These are phyloP conservation scores for Pristis pectinata DNA, from an alignment of 2,797 vertebrate species.

Conservation along the genomic window DNA sequence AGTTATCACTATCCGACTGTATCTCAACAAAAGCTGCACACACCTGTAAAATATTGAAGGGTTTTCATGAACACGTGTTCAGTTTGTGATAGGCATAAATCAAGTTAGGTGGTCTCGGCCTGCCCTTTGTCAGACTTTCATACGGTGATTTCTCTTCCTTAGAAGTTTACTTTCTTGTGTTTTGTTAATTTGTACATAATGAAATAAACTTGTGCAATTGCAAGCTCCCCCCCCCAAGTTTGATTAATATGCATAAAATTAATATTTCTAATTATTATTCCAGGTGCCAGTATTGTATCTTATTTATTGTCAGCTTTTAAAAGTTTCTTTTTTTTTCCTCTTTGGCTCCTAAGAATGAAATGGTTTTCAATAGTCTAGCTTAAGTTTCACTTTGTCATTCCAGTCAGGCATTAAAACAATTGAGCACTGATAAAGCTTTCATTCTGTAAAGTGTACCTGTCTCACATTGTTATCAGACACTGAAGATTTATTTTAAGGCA, in stretches of 20 bases:
- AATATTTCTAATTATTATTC: conserved; percentile 3
- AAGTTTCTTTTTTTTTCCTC: neutral
- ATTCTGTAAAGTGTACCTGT: neutral
- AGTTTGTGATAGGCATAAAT: conserved; percentile 73
- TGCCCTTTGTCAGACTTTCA: conserved; percentile 56
- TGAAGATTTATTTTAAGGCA: neutral
- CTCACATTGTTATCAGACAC: neutral
- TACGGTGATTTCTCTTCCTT: conserved; percentile 49
- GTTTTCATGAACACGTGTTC: conserved; percentile 71
- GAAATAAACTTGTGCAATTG: conserved; percentile 7
- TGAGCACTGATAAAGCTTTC: conserved; percentile 7
- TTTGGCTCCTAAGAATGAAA: neutral
- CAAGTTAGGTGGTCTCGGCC: conserved; percentile 64
- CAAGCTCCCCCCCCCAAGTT: neutral
- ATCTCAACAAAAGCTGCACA: conserved; percentile 74
- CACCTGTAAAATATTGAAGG: conserved; percentile 76
- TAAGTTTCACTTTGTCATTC: conserved; percentile 2
- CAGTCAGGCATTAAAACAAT: neutral
- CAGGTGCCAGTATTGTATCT: neutral
- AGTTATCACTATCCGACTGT: conserved; percentile 46
- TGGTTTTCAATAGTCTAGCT: neutral
- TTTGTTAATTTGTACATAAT: conserved; percentile 29
- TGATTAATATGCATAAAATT: neutral
- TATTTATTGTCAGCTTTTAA: conserved; percentile 23
- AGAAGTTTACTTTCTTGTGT: conserved; percentile 26